Percentiles rank a stretch among this genome's conserved stretches.
These are phyloP conservation scores for Dasyornis broadbenti DNA, from an alignment of 2,113 vertebrate genomes.

Conservation along the genomic window DNA sequence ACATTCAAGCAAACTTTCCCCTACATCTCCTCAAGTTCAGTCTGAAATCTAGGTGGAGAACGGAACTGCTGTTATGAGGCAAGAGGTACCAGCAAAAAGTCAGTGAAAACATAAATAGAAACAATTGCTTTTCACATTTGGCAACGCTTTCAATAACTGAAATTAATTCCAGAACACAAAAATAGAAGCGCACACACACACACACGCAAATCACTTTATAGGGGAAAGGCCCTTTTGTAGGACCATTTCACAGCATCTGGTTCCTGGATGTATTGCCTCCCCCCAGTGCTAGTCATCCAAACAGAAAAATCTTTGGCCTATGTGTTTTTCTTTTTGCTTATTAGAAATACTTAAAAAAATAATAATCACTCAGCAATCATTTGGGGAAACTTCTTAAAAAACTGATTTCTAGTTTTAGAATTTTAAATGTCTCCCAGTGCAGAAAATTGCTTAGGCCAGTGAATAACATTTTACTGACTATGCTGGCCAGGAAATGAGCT, in stretches of 20 bases:
- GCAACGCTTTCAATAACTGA: conserved; percentile 65
- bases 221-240: conserved; percentile 4
- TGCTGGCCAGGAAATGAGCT: background rate
- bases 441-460: background rate
- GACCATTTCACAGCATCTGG: background rate
- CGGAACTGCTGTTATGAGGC: conserved; percentile 46
- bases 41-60: conserved; percentile 60
- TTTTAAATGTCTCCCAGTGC: background rate
- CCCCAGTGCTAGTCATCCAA: background rate
- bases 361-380: background rate
- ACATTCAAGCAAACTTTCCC: conserved; percentile 40
- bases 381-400: background rate
- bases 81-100: conserved; percentile 66
- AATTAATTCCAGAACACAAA: conserved; percentile 72
- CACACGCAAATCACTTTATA: conserved; percentile 23
- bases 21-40: conserved; percentile 24
- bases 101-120: conserved; percentile 78
- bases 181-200: conserved; percentile 45
- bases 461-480: background rate
- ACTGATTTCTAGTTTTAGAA: background rate
- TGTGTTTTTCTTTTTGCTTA: background rate
- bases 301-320: background rate
- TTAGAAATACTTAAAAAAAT: background rate
- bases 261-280: background rate
- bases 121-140: conserved; percentile 74